Evolutionary conservation across 2,888 invertebrate genomes (phyloP), one percentile per base, ranked within the genome.

Genomic region (Tachina lurida): DNA sequence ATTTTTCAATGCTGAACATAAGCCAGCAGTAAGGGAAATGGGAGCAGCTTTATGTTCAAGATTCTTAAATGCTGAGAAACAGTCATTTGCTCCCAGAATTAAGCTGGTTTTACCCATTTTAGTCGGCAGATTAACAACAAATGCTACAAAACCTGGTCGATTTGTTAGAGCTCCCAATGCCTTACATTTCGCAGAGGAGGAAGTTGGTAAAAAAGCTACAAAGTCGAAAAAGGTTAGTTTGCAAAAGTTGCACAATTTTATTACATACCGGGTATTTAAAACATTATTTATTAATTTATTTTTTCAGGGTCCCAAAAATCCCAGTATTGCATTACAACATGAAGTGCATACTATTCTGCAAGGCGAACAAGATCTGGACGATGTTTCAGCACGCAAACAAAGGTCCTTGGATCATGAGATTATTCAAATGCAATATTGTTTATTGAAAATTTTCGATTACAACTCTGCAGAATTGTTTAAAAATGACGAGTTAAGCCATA

Each of bases 21-120:
- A 96, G 94, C 93, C 95, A 1, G 93, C 94, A 8, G 96, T 97
- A 88, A 94, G 96, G 31, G 95, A 95, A 89, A 93, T 98, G 88
- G 97, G 96, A 0, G 96, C 96, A 0, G 97, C 97, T 90, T 92
- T 98, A 0, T 95, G 95, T 89, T 96, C 97, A 0, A 93, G 97
- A 82, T 97, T 98, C 91, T 96, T 97, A 0, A 95, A 94, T 84
- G 95, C 96, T 0, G 98, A 98, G 92, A 94, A 95, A 81, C 93
- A 94, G 0, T 92, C 94, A 3, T 98, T 98, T 91, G 95, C 95
- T 88, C 93, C 93, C 0, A 94, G 96, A 15, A 92, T 98, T 0
- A 90, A 93, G 8, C 90, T 92, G 0, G 89, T 97, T 10, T 93
- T 97, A 0, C 89, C 96, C 17, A 90, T 95, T 9, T 91, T 94